A percentile compares a stretch with the other conserved stretches of the same genome.
Conservation (phyloP, 2,113 vertebrate species). For the Phaetusa simplex region DNA sequence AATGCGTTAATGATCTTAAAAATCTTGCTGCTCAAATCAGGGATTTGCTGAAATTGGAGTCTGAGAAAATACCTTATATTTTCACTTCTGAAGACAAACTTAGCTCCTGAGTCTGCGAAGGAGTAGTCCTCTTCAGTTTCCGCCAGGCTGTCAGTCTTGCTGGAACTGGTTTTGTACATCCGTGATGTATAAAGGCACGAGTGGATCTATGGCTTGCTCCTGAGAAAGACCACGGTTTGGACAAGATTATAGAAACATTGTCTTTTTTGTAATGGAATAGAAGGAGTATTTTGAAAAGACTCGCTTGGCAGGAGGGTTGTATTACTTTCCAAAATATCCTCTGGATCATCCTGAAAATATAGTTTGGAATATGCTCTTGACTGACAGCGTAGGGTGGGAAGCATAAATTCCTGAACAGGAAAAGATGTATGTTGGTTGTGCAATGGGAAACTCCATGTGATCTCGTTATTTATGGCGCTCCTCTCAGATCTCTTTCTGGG, state of each 20-base stretch:
- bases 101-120: neutral
- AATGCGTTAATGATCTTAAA: neutral
- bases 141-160: neutral
- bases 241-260: neutral
- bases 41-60: neutral
- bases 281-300: neutral
- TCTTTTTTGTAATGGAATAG: neutral
- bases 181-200: fast-evolving
- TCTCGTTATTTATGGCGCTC: slow-evolving; percentile 60
- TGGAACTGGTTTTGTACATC: neutral
- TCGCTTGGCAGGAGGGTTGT: neutral
- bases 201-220: neutral
- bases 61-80: neutral
- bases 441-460: slow-evolving; percentile 61
- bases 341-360: slow-evolving; percentile 31
- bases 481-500: slow-evolving; percentile 65
- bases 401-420: slow-evolving; percentile 35
- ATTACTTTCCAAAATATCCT: slow-evolving; percentile 41
- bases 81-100: neutral
- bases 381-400: slow-evolving; percentile 43
- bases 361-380: slow-evolving; percentile 19
- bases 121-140: neutral
- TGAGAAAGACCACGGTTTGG: neutral
- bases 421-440: slow-evolving; percentile 53
- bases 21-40: neutral